Percentiles rank a stretch among this genome's conserved stretches.
phyloP scores from a whole-genome alignment of 2,888 invertebrate species.

The Himalopsyche tibetana region DNA sequence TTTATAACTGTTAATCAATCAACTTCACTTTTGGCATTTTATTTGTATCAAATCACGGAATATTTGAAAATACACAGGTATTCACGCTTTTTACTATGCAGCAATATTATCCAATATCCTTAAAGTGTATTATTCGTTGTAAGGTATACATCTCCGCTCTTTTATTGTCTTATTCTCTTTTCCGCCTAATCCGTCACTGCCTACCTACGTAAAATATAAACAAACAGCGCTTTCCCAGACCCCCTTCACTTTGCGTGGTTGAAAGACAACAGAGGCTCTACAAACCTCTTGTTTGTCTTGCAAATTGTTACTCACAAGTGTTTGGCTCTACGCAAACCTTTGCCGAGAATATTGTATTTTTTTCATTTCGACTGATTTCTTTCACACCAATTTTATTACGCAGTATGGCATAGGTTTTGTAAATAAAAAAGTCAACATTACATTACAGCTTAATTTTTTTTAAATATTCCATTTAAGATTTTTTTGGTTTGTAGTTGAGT shows the following conservation, averaged over 20 bases:
- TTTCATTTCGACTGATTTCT: not conserved
- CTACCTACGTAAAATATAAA: conserved; percentile 21
- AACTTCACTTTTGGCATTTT: too few species aligned
- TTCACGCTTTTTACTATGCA: too few species aligned
- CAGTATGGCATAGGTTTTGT: not conserved
- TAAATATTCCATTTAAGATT: too few species aligned
- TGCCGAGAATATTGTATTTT: not conserved
- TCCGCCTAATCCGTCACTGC: conserved; percentile 3
- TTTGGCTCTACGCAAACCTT: conserved; percentile 12
- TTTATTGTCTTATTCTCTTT: not conserved
- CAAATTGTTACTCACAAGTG: conserved; percentile 6
- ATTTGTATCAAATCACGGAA: too few species aligned
- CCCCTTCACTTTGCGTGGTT: not conserved
- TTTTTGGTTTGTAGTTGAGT: too few species aligned
- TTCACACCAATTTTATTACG: not conserved
- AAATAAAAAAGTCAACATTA: not conserved
- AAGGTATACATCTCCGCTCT: not conserved
- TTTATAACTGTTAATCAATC: too few species aligned
- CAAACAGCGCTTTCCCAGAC: conserved; percentile 5
- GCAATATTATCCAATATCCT: too few species aligned
- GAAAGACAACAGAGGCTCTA: conserved; percentile 7
- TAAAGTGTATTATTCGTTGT: too few species aligned
- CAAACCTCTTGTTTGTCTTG: conserved; percentile 20
- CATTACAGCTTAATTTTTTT: too few species aligned
- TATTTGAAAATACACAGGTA: too few species aligned